phyloP scores from a whole-genome alignment of 1,140 invertebrate species.

The Gonioctena quinquepunctata region DNA sequence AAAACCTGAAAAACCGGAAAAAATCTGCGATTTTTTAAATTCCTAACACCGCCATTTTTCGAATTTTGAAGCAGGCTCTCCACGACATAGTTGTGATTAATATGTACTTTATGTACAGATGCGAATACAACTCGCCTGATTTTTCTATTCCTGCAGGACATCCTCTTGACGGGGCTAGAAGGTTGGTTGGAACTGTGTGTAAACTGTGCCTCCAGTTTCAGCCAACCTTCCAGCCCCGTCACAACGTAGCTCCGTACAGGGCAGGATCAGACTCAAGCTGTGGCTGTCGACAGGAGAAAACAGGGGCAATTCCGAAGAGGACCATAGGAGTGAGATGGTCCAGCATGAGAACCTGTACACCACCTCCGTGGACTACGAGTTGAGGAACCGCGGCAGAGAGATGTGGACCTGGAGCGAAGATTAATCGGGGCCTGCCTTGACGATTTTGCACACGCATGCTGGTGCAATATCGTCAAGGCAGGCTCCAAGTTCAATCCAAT shows the following conservation, averaged over 20 bases:
- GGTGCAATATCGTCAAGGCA: too few species aligned
- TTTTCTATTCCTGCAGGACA: too few species aligned
- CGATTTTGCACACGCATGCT: slow-evolving; percentile 92
- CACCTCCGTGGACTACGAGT: slow-evolving; percentile 72
- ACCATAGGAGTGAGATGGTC: slow-evolving; percentile 80
- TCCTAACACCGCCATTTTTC: too few species aligned
- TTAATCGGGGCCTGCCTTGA: slow-evolving; percentile 81
- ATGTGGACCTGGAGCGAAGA: slow-evolving; percentile 69
- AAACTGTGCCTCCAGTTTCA: too few species aligned
- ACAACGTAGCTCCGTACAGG: slow-evolving; percentile 88
- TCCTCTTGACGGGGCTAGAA: slow-evolving; percentile 89
- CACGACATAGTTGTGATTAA: too few species aligned
- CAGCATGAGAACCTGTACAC: slow-evolving; percentile 83
- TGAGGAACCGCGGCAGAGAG: slow-evolving; percentile 57
- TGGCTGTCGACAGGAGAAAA: slow-evolving; percentile 95
- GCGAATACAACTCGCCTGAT: too few species aligned
- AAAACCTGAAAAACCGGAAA: too few species aligned
- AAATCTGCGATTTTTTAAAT: too few species aligned
- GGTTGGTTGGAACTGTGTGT: slow-evolving; percentile 91
- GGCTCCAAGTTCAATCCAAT: too few species aligned
- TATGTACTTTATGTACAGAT: too few species aligned
- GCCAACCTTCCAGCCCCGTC: slow-evolving; percentile 85
- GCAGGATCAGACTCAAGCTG: slow-evolving; percentile 85
- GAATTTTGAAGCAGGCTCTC: too few species aligned
- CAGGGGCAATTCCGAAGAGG: slow-evolving; percentile 75